Conservation (phyloP, 2,888 invertebrate genomes). For the Pandemis cinnamomeana region DNA sequence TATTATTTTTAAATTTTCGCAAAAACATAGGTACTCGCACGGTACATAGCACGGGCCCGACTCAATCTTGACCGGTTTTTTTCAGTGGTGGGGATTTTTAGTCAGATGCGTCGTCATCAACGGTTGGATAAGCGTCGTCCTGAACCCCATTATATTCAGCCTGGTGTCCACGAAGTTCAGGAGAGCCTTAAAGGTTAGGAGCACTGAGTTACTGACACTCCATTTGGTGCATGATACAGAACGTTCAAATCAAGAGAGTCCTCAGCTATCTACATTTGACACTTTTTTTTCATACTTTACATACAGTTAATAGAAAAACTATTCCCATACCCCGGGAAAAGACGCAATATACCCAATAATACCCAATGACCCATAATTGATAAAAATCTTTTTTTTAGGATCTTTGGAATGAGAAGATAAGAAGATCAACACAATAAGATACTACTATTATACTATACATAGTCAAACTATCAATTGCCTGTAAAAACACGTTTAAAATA, state of each 20-base stretch:
- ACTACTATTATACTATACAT: not conserved
- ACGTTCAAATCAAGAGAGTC: too few species aligned
- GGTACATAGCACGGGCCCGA: too few species aligned
- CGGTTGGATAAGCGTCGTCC: conserved; percentile 22
- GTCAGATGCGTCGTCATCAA: conserved; percentile 16
- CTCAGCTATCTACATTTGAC: too few species aligned
- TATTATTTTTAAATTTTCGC: too few species aligned
- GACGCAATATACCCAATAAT: too few species aligned
- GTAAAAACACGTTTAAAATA: too few species aligned
- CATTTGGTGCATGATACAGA: not conserved
- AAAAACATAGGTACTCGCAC: too few species aligned
- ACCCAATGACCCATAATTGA: not conserved
- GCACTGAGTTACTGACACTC: not conserved
- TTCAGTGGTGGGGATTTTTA: conserved; percentile 22
- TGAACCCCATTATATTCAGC: conserved; percentile 20
- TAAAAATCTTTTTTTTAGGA: conserved; percentile 5
- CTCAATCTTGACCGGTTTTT: not conserved
- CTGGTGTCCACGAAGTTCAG: conserved; percentile 17
- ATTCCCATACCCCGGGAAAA: too few species aligned
- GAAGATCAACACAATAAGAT: not conserved
- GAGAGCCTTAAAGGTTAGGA: conserved; percentile 10
- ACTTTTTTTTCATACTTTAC: too few species aligned
- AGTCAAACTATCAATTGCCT: too few species aligned
- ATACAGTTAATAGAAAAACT: not conserved
- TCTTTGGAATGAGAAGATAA: conserved; percentile 18